phyloP scores from a whole-genome alignment of 1,140 invertebrate species.

The Helicoverpa zea region DNA sequence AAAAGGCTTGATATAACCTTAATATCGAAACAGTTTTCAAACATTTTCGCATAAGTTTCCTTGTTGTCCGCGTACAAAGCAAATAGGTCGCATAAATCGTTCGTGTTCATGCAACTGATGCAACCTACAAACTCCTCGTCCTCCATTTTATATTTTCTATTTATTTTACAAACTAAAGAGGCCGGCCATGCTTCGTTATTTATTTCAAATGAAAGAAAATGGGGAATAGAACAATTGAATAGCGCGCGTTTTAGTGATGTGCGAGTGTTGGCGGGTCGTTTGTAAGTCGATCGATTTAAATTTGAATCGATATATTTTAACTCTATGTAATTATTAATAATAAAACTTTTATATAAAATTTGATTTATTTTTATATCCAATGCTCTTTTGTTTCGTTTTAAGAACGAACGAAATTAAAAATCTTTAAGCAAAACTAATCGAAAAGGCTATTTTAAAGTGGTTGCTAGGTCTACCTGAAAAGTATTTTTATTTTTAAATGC shows the following conservation, averaged over 20 bases:
- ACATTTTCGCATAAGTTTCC: constrained; percentile 79
- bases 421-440: no score
- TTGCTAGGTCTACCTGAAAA: no score
- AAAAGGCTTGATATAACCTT: constrained; percentile 67
- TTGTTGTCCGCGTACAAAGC: constrained; percentile 75
- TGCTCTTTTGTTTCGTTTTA: no score
- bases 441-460: no score
- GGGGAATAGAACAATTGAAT: constrained; percentile 30
- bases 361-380: background rate
- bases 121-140: constrained; percentile 83
- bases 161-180: constrained; percentile 58
- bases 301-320: background rate
- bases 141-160: constrained; percentile 70
- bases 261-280: no score
- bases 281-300: constrained; percentile 33
- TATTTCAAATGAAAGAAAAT: constrained; percentile 23
- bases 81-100: constrained; percentile 83
- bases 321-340: no score
- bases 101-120: constrained; percentile 79
- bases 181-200: constrained; percentile 30
- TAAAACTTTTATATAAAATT: no score
- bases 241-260: constrained; percentile 35
- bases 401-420: no score
- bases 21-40: constrained; percentile 80
- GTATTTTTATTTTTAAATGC: no score